phyloP scores from a whole-genome alignment of 2,888 invertebrate species.

The Hirtodrosophila duncani region DNA sequence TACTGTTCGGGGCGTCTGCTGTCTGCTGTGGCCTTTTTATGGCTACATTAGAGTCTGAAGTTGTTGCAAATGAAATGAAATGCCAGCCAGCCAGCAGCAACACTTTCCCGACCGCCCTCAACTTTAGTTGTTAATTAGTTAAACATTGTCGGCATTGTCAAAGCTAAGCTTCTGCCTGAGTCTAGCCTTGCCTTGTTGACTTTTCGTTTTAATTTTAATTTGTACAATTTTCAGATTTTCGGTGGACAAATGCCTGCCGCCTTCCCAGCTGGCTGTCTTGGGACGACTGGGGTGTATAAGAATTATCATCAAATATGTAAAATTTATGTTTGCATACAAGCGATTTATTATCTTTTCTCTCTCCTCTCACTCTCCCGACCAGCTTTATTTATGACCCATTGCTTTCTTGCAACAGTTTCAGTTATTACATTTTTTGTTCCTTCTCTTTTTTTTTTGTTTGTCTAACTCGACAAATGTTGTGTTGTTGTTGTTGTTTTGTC shows the following conservation, averaged over 20 bases:
- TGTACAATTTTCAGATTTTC: slow-evolving; percentile 7
- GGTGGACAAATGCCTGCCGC: not conserved
- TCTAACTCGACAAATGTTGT: slow-evolving; percentile 6
- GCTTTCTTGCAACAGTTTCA: slow-evolving; percentile 31
- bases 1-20: slow-evolving; percentile 40
- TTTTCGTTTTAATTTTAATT: slow-evolving; percentile 43
- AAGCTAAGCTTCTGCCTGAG: slow-evolving; percentile 1
- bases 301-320: slow-evolving; percentile 70
- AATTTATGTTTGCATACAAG: slow-evolving; percentile 60
- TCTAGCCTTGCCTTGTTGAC: slow-evolving; percentile 33
- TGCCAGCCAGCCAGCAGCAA: slow-evolving; percentile 2
- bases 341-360: slow-evolving; percentile 58
- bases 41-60: slow-evolving; percentile 56
- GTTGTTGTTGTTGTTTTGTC: slow-evolving; percentile 7
- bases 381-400: slow-evolving; percentile 50
- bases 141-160: slow-evolving; percentile 49
- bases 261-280: too few relatives aligned
- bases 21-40: slow-evolving; percentile 48
- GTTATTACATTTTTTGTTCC: slow-evolving; percentile 54
- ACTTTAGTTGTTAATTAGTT: slow-evolving; percentile 63
- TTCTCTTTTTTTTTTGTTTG: not conserved
- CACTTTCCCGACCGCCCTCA: slow-evolving; percentile 4
- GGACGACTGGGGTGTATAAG: slow-evolving; percentile 15
- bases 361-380: slow-evolving; percentile 3
- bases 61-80: slow-evolving; percentile 41